A percentile compares a stretch with the other conserved stretches of the same genome.
Conservation (phyloP, 1,140 invertebrate species). For the Bombus haemorrhoidalis region DNA sequence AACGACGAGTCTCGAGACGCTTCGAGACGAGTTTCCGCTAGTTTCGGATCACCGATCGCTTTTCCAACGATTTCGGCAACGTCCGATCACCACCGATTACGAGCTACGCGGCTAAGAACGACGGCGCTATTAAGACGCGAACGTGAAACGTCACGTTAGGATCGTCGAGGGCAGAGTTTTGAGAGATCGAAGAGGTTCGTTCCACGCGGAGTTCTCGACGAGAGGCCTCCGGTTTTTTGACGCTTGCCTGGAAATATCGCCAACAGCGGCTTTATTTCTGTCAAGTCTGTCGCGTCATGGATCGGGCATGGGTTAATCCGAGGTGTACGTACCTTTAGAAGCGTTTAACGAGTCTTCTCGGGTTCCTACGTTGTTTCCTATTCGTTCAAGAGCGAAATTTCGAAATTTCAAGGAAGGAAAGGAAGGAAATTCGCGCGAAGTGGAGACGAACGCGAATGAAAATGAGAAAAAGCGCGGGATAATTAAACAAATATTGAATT, state of each 20-base stretch:
- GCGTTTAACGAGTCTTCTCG: not conserved
- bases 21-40: not conserved
- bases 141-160: not conserved
- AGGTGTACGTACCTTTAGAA: not conserved
- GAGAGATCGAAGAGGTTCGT: not conserved
- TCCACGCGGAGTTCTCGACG: not conserved
- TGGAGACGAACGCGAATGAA: not conserved
- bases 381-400: not conserved
- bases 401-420: no score
- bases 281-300: no score
- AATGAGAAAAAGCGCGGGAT: not conserved
- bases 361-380: no score
- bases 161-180: not conserved
- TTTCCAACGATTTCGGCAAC: not conserved
- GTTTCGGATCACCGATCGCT: not conserved
- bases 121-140: not conserved
- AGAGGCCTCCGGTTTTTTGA: not conserved
- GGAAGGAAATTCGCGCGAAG: no score
- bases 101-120: not conserved
- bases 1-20: conserved; percentile 50
- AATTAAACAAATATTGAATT: conserved; percentile 48
- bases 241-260: not conserved
- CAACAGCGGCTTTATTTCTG: not conserved
- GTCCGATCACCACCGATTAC: not conserved
- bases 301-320: not conserved